These are phyloP conservation scores for Pterostichus niger DNA, from an alignment of 2,888 invertebrate genomes.

Conservation along the genomic window DNA sequence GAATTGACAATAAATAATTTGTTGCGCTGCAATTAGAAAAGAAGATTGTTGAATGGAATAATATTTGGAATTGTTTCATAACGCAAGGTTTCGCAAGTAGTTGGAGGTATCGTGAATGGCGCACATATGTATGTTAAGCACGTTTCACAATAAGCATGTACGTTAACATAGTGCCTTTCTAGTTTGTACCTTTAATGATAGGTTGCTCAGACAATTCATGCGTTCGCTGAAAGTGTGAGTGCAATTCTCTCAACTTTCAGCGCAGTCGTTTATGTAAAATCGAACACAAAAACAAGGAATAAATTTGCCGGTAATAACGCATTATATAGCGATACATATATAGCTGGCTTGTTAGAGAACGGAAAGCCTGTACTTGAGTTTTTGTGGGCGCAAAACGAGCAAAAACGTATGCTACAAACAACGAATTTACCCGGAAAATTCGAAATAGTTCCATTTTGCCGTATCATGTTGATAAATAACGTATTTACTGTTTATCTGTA, in stretches of 20 bases:
- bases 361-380: slow-evolving; percentile 35
- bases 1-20: slow-evolving; percentile 17
- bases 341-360: slow-evolving; percentile 36
- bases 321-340: slow-evolving; percentile 9
- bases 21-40: slow-evolving; percentile 10
- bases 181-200: slow-evolving; percentile 58
- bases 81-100: slow-evolving; percentile 18
- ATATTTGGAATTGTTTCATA: slow-evolving; percentile 25
- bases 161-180: slow-evolving; percentile 52
- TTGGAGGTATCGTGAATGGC: slow-evolving; percentile 28
- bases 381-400: background rate
- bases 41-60: slow-evolving; percentile 19
- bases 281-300: slow-evolving; percentile 46
- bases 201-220: slow-evolving; percentile 54
- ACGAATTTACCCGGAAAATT: background rate
- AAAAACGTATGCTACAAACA: background rate
- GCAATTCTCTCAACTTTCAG: slow-evolving; percentile 11
- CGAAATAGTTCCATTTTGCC: background rate
- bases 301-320: slow-evolving; percentile 43
- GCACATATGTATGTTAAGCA: slow-evolving; percentile 24
- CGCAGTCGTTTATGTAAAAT: slow-evolving; percentile 45
- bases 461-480: no score
- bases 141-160: slow-evolving; percentile 55
- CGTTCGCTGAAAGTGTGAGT: slow-evolving; percentile 10
- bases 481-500: no score